A percentile compares a stretch with the other conserved stretches of the same genome.
These are phyloP conservation scores for Sphaerodactylus townsendi DNA, from an alignment of 2,113 vertebrate species.

Conservation along the genomic window DNA sequence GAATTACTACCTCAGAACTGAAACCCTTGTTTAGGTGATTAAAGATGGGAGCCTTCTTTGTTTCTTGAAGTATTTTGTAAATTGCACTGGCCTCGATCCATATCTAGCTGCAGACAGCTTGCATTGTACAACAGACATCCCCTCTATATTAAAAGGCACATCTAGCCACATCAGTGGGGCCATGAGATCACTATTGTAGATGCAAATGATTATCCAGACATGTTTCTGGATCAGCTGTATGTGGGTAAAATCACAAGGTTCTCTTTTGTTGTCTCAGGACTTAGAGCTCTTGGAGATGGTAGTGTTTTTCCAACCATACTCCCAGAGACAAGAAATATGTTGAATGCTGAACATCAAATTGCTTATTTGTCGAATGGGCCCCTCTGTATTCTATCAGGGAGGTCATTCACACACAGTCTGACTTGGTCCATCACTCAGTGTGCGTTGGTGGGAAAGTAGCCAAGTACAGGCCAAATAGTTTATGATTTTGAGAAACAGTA, in stretches of 20 bases:
- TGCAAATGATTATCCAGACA: not conserved
- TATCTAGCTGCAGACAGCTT: not conserved
- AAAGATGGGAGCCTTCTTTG: not conserved
- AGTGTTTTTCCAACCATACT: not conserved
- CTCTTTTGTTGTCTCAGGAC: not conserved
- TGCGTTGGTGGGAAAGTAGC: not conserved
- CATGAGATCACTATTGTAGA: not conserved
- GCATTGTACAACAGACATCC: not conserved
- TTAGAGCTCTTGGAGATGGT: not conserved
- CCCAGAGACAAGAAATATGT: not conserved
- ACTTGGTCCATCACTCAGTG: not conserved
- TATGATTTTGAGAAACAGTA: not conserved
- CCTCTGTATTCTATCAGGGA: not conserved
- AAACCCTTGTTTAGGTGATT: not conserved
- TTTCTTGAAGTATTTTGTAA: not conserved
- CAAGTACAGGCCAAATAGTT: not conserved
- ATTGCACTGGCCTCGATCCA: not conserved
- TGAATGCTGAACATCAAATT: not conserved
- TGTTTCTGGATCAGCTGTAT: not conserved
- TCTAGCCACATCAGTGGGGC: not conserved
- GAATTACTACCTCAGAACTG: not conserved
- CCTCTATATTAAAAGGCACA: not conserved
- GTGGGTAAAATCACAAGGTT: not conserved
- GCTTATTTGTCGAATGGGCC: not conserved
- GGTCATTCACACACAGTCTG: not conserved